These are phyloP conservation scores for Colossoma macropomum DNA, from an alignment of 2,113 vertebrate species.

Conservation along the genomic window DNA sequence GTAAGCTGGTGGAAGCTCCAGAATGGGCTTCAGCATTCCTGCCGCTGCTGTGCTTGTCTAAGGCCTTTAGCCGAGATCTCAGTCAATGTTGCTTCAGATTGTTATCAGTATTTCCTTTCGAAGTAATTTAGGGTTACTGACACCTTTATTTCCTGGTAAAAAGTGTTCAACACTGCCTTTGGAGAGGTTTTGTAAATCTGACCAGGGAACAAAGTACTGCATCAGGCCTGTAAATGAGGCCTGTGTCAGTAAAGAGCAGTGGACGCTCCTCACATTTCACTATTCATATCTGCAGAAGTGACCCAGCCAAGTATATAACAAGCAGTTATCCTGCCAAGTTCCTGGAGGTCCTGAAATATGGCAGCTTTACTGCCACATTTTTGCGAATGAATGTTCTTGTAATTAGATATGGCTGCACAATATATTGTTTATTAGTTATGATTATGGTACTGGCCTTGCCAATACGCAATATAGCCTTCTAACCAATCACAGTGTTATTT, in stretches of 20 bases:
- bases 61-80: constrained; percentile 7
- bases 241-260: background rate
- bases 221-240: background rate
- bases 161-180: background rate
- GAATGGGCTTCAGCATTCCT: background rate
- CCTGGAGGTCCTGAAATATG: too few species aligned
- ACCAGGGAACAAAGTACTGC: background rate
- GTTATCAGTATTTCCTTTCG: background rate
- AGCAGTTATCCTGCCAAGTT: background rate
- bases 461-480: too few species aligned
- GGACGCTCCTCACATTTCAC: background rate
- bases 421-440: too few species aligned
- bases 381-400: too few species aligned
- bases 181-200: background rate
- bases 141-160: constrained; percentile 11
- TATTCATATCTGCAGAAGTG: background rate
- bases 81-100: background rate
- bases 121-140: background rate
- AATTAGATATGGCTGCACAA: too few species aligned
- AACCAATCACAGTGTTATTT: too few species aligned
- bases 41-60: background rate
- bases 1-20: background rate
- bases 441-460: too few species aligned
- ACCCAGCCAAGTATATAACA: background rate
- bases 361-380: too few species aligned